These are phyloP conservation scores for Cactoblastis cactorum DNA, from an alignment of 2,888 invertebrate genomes.

Conservation along the genomic window DNA sequence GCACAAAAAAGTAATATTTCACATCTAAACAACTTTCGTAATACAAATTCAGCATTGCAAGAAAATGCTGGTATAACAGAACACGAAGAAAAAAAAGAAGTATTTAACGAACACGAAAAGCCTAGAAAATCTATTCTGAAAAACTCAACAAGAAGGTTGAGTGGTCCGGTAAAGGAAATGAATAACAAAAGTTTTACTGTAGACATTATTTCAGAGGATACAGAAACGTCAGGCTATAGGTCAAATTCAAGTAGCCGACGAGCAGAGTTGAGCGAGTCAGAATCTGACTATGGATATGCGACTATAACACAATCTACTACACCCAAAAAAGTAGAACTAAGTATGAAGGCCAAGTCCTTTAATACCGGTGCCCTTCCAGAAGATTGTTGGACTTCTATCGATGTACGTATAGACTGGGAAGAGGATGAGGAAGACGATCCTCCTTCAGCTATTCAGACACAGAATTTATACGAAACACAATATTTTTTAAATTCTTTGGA, in stretches of 20 bases:
- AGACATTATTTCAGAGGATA: constrained; percentile 52
- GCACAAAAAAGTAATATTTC: constrained; percentile 43
- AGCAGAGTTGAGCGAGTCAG: constrained; percentile 70
- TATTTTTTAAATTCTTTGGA: constrained; percentile 81
- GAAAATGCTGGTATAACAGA: constrained; percentile 39
- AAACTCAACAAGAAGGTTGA: constrained; percentile 39
- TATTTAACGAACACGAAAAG: constrained; percentile 32
- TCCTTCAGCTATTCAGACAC: constrained; percentile 13
- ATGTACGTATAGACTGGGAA: constrained; percentile 61
- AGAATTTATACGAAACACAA: constrained; percentile 61
- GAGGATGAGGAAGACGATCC: constrained; percentile 64
- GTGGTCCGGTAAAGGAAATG: constrained; percentile 38
- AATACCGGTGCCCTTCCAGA: constrained; percentile 73
- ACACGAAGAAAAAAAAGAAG: constrained; percentile 28
- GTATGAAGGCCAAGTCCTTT: constrained; percentile 50
- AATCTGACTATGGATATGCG: constrained; percentile 81
- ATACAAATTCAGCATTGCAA: constrained; percentile 27
- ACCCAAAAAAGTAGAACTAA: constrained; percentile 75
- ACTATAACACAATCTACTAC: constrained; percentile 81
- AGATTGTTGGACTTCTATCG: constrained; percentile 69
- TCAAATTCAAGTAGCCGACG: constrained; percentile 68
- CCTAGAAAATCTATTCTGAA: constrained; percentile 66
- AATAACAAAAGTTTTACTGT: constrained; percentile 34
- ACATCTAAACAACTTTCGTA: constrained; percentile 39
- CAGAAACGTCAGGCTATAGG: constrained; percentile 78